phyloP scores from a whole-genome alignment of 2,113 vertebrate species.

The Charina bottae region DNA sequence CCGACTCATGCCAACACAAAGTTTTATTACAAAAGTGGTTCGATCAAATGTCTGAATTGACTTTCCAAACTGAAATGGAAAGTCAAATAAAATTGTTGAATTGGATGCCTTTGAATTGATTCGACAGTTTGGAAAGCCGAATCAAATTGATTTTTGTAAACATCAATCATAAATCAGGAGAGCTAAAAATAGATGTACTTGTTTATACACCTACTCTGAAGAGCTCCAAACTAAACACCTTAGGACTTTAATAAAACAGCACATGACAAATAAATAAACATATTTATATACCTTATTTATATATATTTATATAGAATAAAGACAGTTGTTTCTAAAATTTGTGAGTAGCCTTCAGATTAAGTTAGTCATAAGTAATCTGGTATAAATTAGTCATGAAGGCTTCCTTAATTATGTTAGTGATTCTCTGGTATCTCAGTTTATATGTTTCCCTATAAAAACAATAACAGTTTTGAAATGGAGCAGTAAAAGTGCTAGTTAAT shows the following conservation, averaged over 20 bases:
- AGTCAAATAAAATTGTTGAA: neutral
- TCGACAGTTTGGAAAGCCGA: neutral
- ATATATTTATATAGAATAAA: neutral
- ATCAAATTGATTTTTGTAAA: slow-evolving; percentile 6
- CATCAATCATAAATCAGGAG: neutral
- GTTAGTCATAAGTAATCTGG: neutral
- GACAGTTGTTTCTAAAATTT: neutral
- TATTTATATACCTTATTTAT: neutral
- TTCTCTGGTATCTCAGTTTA: neutral
- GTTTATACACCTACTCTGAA: neutral
- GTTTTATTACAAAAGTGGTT: neutral
- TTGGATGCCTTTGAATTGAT: neutral
- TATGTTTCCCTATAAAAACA: neutral
- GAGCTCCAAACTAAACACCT: neutral
- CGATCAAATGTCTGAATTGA: neutral
- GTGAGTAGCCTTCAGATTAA: neutral
- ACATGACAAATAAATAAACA: neutral
- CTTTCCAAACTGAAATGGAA: neutral
- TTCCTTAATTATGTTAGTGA: neutral
- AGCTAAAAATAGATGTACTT: neutral
- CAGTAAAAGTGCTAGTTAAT: neutral
- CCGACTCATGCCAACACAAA: neutral
- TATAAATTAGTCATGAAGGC: neutral
- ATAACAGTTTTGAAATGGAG: neutral
- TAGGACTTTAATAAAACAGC: neutral